A percentile compares a stretch with the other conserved stretches of the same genome.
Evolutionary conservation across 1,140 invertebrate genomes (phyloP).

Genomic region (Diploscapter pachys): DNA sequence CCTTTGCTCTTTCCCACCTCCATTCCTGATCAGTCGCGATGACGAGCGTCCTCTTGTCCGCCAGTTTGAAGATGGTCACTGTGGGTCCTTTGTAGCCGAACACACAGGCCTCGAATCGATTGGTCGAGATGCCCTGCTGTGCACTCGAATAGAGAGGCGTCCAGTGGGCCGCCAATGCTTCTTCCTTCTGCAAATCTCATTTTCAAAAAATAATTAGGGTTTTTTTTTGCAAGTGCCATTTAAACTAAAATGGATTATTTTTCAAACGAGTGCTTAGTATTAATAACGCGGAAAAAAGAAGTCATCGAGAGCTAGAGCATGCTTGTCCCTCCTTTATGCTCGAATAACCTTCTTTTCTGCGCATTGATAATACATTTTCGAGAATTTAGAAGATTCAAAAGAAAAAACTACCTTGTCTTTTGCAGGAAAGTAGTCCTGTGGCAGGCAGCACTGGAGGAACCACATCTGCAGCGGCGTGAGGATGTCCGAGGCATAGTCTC

Average conservation of each 20-base stretch:
- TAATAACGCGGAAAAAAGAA: too few relatives aligned
- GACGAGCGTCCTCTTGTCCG: conserved; percentile 15
- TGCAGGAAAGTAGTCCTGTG: conserved; percentile 26
- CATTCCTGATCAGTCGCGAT: conserved; percentile 40
- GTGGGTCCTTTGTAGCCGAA: conserved; percentile 38
- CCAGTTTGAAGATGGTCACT: conserved; percentile 32
- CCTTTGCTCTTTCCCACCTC: conserved; percentile 14
- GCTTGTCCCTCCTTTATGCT: too few relatives aligned
- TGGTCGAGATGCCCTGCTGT: conserved; percentile 34
- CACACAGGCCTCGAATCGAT: conserved; percentile 36
- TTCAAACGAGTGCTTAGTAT: too few relatives aligned
- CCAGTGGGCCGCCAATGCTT: conserved; percentile 24
- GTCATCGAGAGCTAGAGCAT: too few relatives aligned
- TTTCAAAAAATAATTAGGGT: too few relatives aligned
- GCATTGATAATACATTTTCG: too few relatives aligned
- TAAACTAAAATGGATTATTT: too few relatives aligned
- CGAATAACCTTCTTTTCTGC: too few relatives aligned
- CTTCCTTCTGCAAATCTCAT: conserved; percentile 12
- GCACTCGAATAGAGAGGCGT: conserved; percentile 31
- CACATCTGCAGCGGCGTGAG: conserved; percentile 36
- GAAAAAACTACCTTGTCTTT: conserved; percentile 22
- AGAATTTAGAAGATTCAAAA: conserved; percentile 3
- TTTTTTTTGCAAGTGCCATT: too few relatives aligned
- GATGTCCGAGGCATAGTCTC: conserved; percentile 30
- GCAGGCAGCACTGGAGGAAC: conserved; percentile 33